Evolutionary conservation across 2,113 vertebrate species (phyloP).

Genomic region (Zootoca vivipara): DNA sequence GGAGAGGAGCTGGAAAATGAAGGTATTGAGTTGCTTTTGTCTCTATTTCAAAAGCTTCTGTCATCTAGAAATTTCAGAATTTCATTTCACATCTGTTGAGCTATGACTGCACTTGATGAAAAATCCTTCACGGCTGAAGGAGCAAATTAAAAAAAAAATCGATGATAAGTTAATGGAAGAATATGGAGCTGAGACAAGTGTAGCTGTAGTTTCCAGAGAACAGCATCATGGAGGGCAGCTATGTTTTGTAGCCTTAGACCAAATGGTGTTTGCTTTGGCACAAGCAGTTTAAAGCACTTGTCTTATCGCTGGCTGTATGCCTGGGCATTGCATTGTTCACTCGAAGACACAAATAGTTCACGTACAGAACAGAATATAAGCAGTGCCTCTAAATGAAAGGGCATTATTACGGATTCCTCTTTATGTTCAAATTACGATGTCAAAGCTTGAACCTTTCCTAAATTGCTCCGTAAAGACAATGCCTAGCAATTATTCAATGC

Average conservation of each 20-base stretch:
- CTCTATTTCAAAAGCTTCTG: conserved; percentile 37
- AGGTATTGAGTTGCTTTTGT: neutral
- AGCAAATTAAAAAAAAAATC: conserved; percentile 15
- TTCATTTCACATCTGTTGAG: conserved; percentile 46
- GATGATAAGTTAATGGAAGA: conserved; percentile 29
- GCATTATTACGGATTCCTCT: conserved; percentile 3
- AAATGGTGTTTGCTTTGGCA: conserved; percentile 53
- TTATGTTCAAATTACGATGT: conserved; percentile 8
- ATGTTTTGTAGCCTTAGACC: conserved; percentile 32
- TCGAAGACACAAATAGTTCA: conserved; percentile 42
- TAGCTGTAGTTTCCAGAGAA: conserved; percentile 19
- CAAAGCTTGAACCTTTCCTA: neutral
- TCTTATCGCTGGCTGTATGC: conserved; percentile 41
- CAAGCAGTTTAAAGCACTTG: conserved; percentile 19
- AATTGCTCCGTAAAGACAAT: conserved; percentile 6
- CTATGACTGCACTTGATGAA: conserved; percentile 38
- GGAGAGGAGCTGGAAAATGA: conserved; percentile 28
- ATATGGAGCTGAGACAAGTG: conserved; percentile 13
- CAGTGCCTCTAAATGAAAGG: conserved; percentile 2
- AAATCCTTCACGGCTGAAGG: conserved; percentile 42
- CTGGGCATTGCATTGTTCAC: conserved; percentile 36
- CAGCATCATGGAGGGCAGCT: neutral
- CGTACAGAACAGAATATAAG: conserved; percentile 1
- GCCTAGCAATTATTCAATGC: neutral
- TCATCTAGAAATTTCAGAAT: conserved; percentile 18